phyloP scores from a whole-genome alignment of 2,888 invertebrate species.

The Apamea monoglypha region DNA sequence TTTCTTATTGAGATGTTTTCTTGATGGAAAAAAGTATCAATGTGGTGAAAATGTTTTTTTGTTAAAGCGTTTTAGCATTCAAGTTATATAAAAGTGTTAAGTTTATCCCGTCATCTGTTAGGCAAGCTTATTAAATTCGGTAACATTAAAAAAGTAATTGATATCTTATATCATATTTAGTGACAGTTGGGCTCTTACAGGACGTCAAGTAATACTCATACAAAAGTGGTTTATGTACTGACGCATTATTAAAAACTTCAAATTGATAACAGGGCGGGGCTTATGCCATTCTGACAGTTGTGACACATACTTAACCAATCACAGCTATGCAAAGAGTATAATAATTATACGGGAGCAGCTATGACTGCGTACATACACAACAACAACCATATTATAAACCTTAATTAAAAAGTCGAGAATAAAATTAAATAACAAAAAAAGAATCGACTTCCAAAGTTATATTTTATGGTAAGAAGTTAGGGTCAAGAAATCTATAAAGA shows the following conservation, averaged over 20 bases:
- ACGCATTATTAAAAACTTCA: background rate
- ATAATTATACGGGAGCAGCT: too few species aligned
- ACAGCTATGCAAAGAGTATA: too few species aligned
- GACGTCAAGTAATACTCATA: background rate
- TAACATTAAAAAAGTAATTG: background rate
- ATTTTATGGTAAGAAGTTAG: background rate
- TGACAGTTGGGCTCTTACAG: background rate
- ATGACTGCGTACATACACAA: background rate
- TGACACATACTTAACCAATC: background rate
- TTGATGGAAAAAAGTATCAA: background rate
- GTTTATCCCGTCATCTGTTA: background rate
- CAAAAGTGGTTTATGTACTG: background rate
- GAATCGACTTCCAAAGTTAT: background rate
- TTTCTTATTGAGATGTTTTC: background rate
- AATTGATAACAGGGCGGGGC: background rate
- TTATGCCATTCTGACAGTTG: too few species aligned
- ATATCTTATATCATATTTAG: too few species aligned
- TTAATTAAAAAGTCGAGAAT: background rate
- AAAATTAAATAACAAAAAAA: background rate
- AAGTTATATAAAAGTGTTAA: background rate
- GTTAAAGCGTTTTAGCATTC: too few species aligned
- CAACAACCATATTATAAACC: background rate
- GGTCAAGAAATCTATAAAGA: conserved; percentile 23
- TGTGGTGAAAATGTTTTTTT: background rate
- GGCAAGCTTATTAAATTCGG: background rate